Conservation (phyloP, 2,888 invertebrate genomes). For the Ptychoptera contaminata region DNA sequence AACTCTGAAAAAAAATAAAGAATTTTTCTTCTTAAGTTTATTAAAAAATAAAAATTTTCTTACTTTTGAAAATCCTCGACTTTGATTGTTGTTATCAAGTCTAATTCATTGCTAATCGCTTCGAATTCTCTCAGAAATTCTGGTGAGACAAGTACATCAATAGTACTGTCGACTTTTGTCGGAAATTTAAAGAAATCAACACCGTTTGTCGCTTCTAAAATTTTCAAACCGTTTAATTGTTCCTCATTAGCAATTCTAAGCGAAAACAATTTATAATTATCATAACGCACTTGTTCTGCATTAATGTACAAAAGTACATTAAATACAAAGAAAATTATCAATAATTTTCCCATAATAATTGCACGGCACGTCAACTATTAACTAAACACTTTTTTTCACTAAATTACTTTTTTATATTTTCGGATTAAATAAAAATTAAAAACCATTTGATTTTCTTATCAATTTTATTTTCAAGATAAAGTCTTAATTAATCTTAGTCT, state of each 20-base stretch:
- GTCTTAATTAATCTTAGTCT: too few species aligned
- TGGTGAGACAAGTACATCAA: constrained; percentile 4
- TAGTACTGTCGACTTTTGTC: not conserved
- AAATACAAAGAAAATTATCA: too few species aligned
- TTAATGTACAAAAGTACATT: too few species aligned
- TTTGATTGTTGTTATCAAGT: constrained; percentile 16
- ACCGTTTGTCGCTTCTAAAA: constrained; percentile 2
- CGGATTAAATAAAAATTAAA: too few species aligned
- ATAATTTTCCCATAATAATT: too few species aligned
- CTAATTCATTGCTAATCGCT: constrained; percentile 14
- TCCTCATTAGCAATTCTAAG: not conserved
- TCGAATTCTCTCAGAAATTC: constrained; percentile 6
- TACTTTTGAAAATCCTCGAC: constrained; percentile 26
- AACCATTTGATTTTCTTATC: too few species aligned
- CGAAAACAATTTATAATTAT: constrained; percentile 9
- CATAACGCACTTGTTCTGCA: constrained; percentile 8
- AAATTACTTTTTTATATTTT: too few species aligned
- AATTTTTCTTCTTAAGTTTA: too few species aligned
- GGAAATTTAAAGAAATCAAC: not conserved
- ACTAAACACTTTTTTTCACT: too few species aligned
- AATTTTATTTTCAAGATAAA: too few species aligned
- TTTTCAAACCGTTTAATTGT: constrained; percentile 1
- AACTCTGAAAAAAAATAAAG: constrained; percentile 2
- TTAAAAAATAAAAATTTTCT: constrained; percentile 6
- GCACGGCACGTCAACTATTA: too few species aligned